phyloP scores from a whole-genome alignment of 2,888 invertebrate genomes.

The Seladonia tumulorum region DNA sequence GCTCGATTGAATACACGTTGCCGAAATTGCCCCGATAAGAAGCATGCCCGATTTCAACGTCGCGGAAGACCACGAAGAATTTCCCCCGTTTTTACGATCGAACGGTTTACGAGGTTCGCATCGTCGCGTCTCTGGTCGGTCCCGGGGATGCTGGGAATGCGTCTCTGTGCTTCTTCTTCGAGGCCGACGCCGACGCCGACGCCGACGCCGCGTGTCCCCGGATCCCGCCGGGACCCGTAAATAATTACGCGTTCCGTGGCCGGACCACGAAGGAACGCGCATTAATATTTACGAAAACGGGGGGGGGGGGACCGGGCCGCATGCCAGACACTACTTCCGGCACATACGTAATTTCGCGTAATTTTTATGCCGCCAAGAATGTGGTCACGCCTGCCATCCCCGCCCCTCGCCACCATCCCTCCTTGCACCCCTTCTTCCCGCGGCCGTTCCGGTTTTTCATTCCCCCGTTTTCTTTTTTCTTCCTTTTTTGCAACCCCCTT shows the following conservation, averaged over 20 bases:
- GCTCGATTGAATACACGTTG: slow-evolving; percentile 32
- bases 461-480: too few relatives aligned
- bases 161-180: not conserved
- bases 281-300: slow-evolving; percentile 49
- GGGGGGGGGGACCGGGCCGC: not conserved
- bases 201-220: not conserved
- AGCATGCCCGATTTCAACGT: slow-evolving; percentile 36
- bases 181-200: not conserved
- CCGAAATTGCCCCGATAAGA: slow-evolving; percentile 44
- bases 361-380: slow-evolving; percentile 51
- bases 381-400: slow-evolving; percentile 4
- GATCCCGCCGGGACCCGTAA: not conserved
- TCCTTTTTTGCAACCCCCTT: slow-evolving; percentile 24
- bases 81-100: slow-evolving; percentile 45
- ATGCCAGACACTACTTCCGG: slow-evolving; percentile 16
- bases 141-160: not conserved
- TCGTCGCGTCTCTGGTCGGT: not conserved
- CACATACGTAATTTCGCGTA: slow-evolving; percentile 57
- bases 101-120: slow-evolving; percentile 35
- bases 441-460: not conserved
- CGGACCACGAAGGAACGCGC: not conserved
- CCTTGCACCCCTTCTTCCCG: not conserved
- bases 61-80: slow-evolving; percentile 19
- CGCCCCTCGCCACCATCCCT: too few relatives aligned
- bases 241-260: slow-evolving; percentile 28